Conservation (phyloP, 1,140 invertebrate genomes). For the Drosophila punjabiensis region DNA sequence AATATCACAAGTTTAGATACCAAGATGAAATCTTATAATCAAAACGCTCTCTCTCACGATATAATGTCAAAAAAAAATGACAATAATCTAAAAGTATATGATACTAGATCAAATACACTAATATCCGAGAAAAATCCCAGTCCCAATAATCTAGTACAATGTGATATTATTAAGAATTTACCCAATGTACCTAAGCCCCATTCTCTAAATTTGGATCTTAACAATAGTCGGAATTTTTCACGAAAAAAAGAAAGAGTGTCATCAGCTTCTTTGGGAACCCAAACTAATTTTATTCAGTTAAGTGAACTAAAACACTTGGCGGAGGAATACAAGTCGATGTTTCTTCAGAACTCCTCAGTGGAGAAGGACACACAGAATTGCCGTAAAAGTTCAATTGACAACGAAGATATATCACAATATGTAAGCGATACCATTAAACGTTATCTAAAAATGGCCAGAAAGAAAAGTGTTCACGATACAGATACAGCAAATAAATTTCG, state of each 20-base stretch:
- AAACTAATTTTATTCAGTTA: slow-evolving; percentile 73
- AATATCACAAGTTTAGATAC: neutral
- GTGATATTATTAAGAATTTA: slow-evolving; percentile 20
- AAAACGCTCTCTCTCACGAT: neutral
- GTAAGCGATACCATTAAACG: slow-evolving; percentile 94
- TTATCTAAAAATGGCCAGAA: slow-evolving; percentile 93
- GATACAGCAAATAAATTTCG: slow-evolving; percentile 92
- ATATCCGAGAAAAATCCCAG: neutral
- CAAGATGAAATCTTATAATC: neutral
- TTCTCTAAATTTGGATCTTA: neutral
- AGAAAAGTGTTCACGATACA: slow-evolving; percentile 91
- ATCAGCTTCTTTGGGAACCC: slow-evolving; percentile 52
- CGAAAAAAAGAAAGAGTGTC: slow-evolving; percentile 24
- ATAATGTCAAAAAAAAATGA: neutral
- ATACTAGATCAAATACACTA: neutral
- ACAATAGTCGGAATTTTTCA: neutral
- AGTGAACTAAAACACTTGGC: slow-evolving; percentile 65
- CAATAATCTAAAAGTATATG: neutral
- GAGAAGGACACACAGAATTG: slow-evolving; percentile 50
- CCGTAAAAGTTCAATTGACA: slow-evolving; percentile 91
- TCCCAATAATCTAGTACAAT: neutral
- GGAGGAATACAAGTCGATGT: slow-evolving; percentile 35
- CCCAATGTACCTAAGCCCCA: neutral
- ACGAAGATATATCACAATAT: slow-evolving; percentile 93
- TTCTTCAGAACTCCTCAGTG: neutral